These are phyloP conservation scores for Mythimna loreyi DNA, from an alignment of 2,888 invertebrate genomes.

Conservation along the genomic window DNA sequence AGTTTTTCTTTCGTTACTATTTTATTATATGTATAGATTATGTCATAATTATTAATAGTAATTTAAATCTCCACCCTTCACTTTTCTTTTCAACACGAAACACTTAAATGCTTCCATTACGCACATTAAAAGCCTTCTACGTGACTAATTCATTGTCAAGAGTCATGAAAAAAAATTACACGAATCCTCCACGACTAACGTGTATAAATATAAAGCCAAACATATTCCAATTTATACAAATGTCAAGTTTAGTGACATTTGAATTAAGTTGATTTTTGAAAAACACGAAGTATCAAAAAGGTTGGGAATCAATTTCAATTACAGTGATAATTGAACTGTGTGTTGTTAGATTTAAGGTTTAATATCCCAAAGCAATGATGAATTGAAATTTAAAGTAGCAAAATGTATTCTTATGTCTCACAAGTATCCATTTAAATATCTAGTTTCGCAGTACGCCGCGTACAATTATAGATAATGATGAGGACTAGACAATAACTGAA, in stretches of 20 bases:
- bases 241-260: constrained; percentile 10
- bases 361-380: neutral
- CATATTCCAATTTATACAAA: constrained; percentile 8
- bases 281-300: neutral
- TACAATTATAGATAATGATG: constrained; percentile 42
- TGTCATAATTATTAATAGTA: constrained; percentile 4
- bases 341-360: neutral
- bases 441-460: constrained; percentile 37
- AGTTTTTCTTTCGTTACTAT: no score
- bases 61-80: constrained; percentile 13
- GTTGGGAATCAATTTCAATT: neutral
- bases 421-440: constrained; percentile 43
- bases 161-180: constrained; percentile 45
- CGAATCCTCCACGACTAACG: constrained; percentile 5
- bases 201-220: neutral
- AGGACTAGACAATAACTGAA: constrained; percentile 48
- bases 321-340: neutral
- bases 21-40: no score
- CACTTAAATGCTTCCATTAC: constrained; percentile 36
- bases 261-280: constrained; percentile 23
- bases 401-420: constrained; percentile 28
- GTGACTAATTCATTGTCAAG: constrained; percentile 51
- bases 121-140: constrained; percentile 50
- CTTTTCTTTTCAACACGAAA: constrained; percentile 15
- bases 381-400: constrained; percentile 14